Base-by-base conservation (phyloP, 1,140 invertebrate species). In the Mamestra configurata region DNA sequence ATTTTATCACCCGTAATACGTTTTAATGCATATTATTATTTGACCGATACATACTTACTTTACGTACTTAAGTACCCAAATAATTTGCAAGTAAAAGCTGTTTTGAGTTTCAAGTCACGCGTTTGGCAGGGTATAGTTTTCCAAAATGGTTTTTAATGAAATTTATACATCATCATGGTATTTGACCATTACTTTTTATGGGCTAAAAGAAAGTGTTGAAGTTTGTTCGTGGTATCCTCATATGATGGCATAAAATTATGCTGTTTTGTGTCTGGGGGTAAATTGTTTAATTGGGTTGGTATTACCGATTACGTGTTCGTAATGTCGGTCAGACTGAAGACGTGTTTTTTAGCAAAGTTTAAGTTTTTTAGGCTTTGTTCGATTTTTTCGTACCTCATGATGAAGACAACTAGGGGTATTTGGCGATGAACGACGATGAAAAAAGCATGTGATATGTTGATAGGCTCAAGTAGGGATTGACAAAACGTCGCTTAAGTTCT, bases 61-160 rank as follows among this genome's bases (percentile, higher is more conserved):
- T 13, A 15, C 37, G 68, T 71, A 53, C 46, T 53, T 51, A 53
- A 53, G 20, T 18, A 46, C 13, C 20, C 24, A 53, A 71, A 70
- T 70, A 70, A 71, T 57, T 73, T 73, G 71, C 51, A 55, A 55
- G 70, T 31, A 49, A 70, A 51, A 43, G 40, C 15, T 53, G 22
- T 40, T 53, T 73, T 73, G 20, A 37, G 49, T 57, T 73, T 43
- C 71, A 43, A 73, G 71, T 73, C 71, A 73, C 71, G 71, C 71
- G 51, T 27, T 0, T 4, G 31, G 1, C 49, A n/a, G n/a, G 15
- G 4, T 20, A 73, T 57, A 31, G 71, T 55, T 57, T 57, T 51
- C 37, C 53, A 73, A 73, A 73, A 73, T 73, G 71, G 53, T 73
- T 73, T 73, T 73, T 73, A 73, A 73, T 73, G 71, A 73, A 73